A percentile compares a stretch with the other conserved stretches of the same genome.
These are phyloP conservation scores for Gymnoscopelus microlampas DNA, from an alignment of 2,797 vertebrate species.

Conservation along the genomic window DNA sequence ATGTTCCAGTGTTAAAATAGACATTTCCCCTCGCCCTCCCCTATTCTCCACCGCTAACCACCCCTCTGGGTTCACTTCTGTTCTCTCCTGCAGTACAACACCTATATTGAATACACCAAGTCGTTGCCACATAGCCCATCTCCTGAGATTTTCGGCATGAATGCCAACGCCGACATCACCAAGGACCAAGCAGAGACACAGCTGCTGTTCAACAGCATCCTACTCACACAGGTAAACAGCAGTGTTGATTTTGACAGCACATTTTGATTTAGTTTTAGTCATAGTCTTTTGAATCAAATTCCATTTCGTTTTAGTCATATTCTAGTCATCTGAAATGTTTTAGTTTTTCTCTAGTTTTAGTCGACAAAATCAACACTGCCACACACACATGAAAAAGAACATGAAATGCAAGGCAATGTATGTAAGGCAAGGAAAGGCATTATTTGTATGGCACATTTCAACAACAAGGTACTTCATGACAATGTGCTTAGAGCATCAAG, in stretches of 20 bases:
- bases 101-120: conserved; percentile 88
- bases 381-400: too few species aligned
- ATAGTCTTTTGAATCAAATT: too few species aligned
- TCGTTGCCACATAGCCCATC: conserved; percentile 85
- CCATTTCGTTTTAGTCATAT: too few species aligned
- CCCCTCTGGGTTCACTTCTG: conserved; percentile 20
- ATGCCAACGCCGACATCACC: conserved; percentile 88
- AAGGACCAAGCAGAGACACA: conserved; percentile 91
- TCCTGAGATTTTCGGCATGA: conserved; percentile 90
- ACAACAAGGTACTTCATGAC: too few species aligned
- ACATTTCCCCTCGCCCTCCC: conserved; percentile 10
- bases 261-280: too few species aligned
- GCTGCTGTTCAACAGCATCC: conserved; percentile 87
- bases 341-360: too few species aligned
- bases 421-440: too few species aligned
- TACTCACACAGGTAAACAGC: conserved; percentile 85
- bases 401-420: too few species aligned
- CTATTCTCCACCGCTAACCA: background rate
- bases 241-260: conserved; percentile 82
- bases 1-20: conserved; percentile 61
- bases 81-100: conserved; percentile 77
- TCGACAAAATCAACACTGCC: too few species aligned
- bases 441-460: too few species aligned
- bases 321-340: too few species aligned
- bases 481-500: too few species aligned